phyloP scores from a whole-genome alignment of 1,140 invertebrate species.

The Limonius californicus region DNA sequence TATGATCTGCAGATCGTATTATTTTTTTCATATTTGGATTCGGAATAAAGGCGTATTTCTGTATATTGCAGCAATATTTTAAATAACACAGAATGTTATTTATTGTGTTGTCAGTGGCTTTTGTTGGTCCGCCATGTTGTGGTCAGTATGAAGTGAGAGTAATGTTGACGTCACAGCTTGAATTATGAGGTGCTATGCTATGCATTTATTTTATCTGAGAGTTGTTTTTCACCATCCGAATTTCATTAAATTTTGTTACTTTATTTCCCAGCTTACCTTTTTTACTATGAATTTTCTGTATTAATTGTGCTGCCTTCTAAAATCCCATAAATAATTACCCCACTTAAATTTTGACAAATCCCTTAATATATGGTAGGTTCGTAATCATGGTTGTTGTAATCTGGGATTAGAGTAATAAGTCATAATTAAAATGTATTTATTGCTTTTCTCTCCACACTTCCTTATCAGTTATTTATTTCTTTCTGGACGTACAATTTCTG shows the following conservation, averaged over 20 bases:
- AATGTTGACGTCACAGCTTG: conserved; percentile 15
- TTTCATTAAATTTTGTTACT: conserved; percentile 8
- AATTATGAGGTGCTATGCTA: conserved; percentile 17
- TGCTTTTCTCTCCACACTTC: conserved; percentile 15
- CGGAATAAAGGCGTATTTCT: not conserved
- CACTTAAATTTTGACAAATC: conserved; percentile 30
- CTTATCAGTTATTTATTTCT: conserved; percentile 13
- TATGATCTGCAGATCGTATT: conserved; percentile 20
- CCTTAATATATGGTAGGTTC: conserved; percentile 26
- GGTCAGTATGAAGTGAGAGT: conserved; percentile 13
- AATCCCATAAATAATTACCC: conserved; percentile 28
- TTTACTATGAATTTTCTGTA: conserved; percentile 6
- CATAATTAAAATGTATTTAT: conserved; percentile 35
- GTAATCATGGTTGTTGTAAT: conserved; percentile 36
- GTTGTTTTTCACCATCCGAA: conserved; percentile 5
- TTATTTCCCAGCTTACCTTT: conserved; percentile 5
- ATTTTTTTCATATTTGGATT: conserved; percentile 11
- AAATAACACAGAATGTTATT: conserved; percentile 7
- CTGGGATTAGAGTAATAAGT: conserved; percentile 31
- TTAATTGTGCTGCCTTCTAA: conserved; percentile 9
- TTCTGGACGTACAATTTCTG: not conserved
- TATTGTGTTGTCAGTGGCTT: conserved; percentile 10
- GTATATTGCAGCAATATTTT: conserved; percentile 4
- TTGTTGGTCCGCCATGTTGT: conserved; percentile 22
- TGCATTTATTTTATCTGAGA: conserved; percentile 19